Conservation (phyloP, 2,113 vertebrate species). For the Trachemys scripta region DNA sequence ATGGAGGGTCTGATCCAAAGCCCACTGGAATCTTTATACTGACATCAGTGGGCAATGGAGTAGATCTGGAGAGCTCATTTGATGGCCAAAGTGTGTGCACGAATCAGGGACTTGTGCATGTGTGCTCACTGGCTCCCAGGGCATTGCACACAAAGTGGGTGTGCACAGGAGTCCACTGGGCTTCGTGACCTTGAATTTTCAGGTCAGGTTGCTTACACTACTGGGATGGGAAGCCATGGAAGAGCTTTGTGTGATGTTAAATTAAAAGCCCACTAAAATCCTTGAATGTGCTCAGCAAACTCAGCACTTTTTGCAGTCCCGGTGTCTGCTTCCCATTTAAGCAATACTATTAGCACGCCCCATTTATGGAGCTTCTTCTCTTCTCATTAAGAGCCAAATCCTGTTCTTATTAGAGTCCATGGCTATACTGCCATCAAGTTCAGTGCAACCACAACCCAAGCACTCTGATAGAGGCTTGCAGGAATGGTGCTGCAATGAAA, state of each 20-base stretch:
- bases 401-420: background rate
- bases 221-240: background rate
- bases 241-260: background rate
- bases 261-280: background rate
- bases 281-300: background rate
- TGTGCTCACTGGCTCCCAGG: background rate
- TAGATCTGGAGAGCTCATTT: background rate
- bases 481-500: background rate
- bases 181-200: no score
- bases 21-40: background rate
- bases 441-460: background rate
- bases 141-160: background rate
- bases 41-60: background rate
- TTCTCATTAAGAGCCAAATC: background rate
- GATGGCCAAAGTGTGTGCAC: background rate
- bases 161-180: background rate
- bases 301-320: background rate
- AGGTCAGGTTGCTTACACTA: background rate
- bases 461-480: background rate
- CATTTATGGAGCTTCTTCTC: background rate
- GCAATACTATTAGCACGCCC: rapidly evolving
- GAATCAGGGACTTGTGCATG: background rate
- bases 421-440: background rate
- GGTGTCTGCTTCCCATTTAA: background rate
- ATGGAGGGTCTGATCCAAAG: background rate